These are phyloP conservation scores for Diplodus puntazzo DNA, from an alignment of 2,797 vertebrate genomes.

Conservation along the genomic window DNA sequence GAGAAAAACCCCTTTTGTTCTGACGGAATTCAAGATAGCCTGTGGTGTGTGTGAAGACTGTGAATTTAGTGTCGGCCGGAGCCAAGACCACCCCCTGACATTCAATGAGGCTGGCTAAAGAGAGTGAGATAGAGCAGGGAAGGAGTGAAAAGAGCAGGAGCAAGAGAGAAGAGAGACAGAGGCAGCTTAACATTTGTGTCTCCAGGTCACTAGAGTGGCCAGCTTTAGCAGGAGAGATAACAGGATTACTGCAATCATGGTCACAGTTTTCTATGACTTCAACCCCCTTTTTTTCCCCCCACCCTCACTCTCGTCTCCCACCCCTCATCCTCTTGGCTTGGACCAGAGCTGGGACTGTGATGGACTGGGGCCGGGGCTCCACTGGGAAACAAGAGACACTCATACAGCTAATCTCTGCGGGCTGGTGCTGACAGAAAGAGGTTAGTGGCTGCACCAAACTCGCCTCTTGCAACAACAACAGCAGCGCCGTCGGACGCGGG, in stretches of 20 bases:
- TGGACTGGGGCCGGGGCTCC: slow-evolving; percentile 80
- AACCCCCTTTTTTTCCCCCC: slow-evolving; percentile 61
- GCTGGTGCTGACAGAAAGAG: slow-evolving; percentile 86
- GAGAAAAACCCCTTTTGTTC: slow-evolving; percentile 82
- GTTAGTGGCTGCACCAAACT: slow-evolving; percentile 80
- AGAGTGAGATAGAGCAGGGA: slow-evolving; percentile 74
- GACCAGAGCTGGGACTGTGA: slow-evolving; percentile 78
- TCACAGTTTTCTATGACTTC: slow-evolving; percentile 81
- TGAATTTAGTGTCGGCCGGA: slow-evolving; percentile 73
- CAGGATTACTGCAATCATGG: slow-evolving; percentile 87
- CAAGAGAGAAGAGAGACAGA: slow-evolving; percentile 74
- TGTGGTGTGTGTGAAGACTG: slow-evolving; percentile 79
- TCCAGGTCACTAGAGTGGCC: slow-evolving; percentile 86
- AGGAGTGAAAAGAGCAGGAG: slow-evolving; percentile 69
- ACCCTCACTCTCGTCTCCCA: slow-evolving; percentile 47
- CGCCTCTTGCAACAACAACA: slow-evolving; percentile 59
- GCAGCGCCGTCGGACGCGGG: slow-evolving; percentile 26
- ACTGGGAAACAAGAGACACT: slow-evolving; percentile 82
- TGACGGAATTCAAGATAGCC: slow-evolving; percentile 79
- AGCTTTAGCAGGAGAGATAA: slow-evolving; percentile 89
- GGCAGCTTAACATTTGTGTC: slow-evolving; percentile 87
- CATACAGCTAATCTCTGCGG: slow-evolving; percentile 84
- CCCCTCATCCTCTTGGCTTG: slow-evolving; percentile 63
- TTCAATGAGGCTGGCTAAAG: slow-evolving; percentile 80
- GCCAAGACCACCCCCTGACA: slow-evolving; percentile 83